phyloP scores from a whole-genome alignment of 2,888 invertebrate genomes.

The Torymus texanus region DNA sequence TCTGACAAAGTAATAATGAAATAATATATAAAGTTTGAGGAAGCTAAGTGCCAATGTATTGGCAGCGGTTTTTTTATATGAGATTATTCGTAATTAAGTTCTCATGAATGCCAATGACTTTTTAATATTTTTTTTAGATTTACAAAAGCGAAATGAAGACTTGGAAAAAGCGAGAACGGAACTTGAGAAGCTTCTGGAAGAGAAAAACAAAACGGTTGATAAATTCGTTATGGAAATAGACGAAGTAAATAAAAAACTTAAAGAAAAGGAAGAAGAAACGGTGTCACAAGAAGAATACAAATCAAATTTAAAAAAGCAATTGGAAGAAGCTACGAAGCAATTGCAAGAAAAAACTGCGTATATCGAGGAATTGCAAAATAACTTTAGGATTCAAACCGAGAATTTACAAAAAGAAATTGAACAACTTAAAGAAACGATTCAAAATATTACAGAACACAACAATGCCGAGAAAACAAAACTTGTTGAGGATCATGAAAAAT shows the following conservation, averaged over 20 bases:
- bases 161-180: constrained; percentile 71
- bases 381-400: constrained; percentile 64
- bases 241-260: constrained; percentile 63
- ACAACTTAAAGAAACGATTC: constrained; percentile 64
- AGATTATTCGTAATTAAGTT: neutral
- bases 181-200: constrained; percentile 70
- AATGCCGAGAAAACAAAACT: constrained; percentile 75
- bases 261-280: constrained; percentile 65
- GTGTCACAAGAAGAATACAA: constrained; percentile 63
- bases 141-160: constrained; percentile 65
- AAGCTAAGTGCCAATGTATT: no score
- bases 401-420: constrained; percentile 67
- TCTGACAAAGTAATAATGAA: no score
- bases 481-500: constrained; percentile 76
- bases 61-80: no score
- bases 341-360: constrained; percentile 71
- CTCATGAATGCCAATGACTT: constrained; percentile 4
- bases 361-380: constrained; percentile 71
- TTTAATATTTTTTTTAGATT: constrained; percentile 56
- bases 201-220: constrained; percentile 67
- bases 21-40: no score
- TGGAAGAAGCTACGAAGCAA: constrained; percentile 69
- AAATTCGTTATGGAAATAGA: constrained; percentile 69
- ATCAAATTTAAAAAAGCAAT: constrained; percentile 68
- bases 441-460: constrained; percentile 74